phyloP scores from a whole-genome alignment of 2,797 vertebrate species.

The Botia kubotai region DNA sequence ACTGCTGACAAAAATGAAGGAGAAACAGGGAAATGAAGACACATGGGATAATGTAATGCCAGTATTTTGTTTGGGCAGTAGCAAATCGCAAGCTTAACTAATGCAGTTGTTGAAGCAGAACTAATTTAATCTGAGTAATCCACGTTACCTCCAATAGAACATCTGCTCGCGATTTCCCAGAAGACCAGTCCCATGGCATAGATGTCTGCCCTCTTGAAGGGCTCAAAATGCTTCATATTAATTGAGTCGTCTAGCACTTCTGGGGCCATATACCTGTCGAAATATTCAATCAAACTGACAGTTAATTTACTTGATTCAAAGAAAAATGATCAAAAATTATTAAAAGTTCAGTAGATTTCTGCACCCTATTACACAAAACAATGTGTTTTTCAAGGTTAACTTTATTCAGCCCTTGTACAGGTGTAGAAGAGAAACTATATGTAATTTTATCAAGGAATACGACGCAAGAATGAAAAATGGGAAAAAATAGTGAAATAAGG shows the following conservation, averaged over 20 bases:
- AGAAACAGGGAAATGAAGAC: background rate
- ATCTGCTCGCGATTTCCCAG: constrained; percentile 97
- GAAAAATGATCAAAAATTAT: background rate
- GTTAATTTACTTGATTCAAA: background rate
- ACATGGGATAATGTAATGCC: background rate
- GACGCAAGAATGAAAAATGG: background rate
- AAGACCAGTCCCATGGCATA: constrained; percentile 99
- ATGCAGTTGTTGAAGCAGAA: background rate
- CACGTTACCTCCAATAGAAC: constrained; percentile 85
- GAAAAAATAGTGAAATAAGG: too few relatives aligned
- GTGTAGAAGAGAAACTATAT: background rate
- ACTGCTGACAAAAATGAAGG: background rate
- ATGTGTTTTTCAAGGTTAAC: too few relatives aligned
- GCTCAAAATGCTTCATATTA: constrained; percentile 99
- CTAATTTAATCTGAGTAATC: background rate
- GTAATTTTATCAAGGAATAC: background rate
- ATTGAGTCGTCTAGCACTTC: constrained; percentile 99
- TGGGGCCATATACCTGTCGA: constrained; percentile 94
- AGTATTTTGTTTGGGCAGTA: background rate
- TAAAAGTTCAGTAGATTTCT: background rate
- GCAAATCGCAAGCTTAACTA: too few relatives aligned
- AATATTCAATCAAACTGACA: constrained; percentile 5
- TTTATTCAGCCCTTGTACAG: background rate
- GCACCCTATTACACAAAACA: background rate
- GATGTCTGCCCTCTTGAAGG: constrained; percentile 98